phyloP scores from a whole-genome alignment of 2,888 invertebrate species.

The Nymphalis polychloros region DNA sequence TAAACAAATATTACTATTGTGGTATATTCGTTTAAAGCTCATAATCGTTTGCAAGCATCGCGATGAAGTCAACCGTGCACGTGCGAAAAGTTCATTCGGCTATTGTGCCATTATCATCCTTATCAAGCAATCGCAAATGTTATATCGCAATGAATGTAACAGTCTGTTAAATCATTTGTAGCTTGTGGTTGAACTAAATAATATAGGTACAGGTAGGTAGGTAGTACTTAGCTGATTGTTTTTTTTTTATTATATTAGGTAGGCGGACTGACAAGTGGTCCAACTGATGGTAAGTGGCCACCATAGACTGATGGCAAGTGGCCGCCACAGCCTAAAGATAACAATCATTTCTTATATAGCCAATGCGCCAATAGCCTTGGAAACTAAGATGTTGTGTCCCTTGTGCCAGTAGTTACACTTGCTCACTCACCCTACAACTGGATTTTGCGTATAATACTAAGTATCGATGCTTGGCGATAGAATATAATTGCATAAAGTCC shows the following conservation, averaged over 20 bases:
- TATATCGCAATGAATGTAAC: neutral
- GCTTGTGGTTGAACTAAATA: neutral
- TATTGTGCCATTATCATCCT: constrained; percentile 27
- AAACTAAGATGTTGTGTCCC: too few species aligned
- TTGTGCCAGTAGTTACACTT: too few species aligned
- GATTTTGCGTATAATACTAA: too few species aligned
- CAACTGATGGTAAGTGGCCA: too few species aligned
- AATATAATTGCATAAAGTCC: too few species aligned
- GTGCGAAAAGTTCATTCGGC: constrained; percentile 29
- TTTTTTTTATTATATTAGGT: neutral
- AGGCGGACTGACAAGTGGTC: too few species aligned
- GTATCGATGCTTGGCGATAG: too few species aligned
- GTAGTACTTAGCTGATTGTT: neutral
- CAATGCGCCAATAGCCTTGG: too few species aligned
- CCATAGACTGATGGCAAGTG: too few species aligned
- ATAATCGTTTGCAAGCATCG: constrained; percentile 8
- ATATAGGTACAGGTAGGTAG: neutral
- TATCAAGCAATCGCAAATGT: constrained; percentile 11
- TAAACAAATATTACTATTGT: neutral
- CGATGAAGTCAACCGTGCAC: constrained; percentile 13
- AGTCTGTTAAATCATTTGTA: neutral
- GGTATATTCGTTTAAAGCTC: constrained; percentile 4
- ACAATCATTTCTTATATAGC: too few species aligned
- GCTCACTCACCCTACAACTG: too few species aligned
- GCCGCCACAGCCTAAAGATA: too few species aligned